phyloP scores from a whole-genome alignment of 2,113 vertebrate species.

The Menidia beryllina region DNA sequence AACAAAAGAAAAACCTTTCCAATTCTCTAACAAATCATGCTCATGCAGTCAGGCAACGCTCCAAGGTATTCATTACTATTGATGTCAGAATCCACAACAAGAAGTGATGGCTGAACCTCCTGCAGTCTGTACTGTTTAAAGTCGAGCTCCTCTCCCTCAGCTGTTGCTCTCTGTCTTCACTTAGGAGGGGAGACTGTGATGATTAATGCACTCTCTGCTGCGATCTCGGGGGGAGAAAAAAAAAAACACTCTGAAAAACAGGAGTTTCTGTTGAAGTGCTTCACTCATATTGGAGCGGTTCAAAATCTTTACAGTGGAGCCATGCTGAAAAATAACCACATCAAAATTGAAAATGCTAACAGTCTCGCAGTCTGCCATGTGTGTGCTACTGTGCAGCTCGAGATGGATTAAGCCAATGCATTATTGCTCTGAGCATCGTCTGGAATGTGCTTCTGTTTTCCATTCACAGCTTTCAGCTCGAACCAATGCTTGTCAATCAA shows the following conservation, averaged over 20 bases:
- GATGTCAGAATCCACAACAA: constrained; percentile 77
- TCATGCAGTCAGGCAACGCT: constrained; percentile 69
- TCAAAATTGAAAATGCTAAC: constrained; percentile 53
- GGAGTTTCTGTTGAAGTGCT: constrained; percentile 60
- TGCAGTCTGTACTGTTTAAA: constrained; percentile 78
- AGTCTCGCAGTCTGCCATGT: constrained; percentile 25
- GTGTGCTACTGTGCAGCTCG: constrained; percentile 32
- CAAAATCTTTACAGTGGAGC: constrained; percentile 30
- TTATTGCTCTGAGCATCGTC: constrained; percentile 34
- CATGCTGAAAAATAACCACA: constrained; percentile 39
- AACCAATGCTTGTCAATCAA: constrained; percentile 39
- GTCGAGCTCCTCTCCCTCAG: constrained; percentile 66
- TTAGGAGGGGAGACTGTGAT: constrained; percentile 60
- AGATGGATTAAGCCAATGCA: constrained; percentile 48
- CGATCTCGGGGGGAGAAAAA: constrained; percentile 55
- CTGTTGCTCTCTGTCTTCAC: constrained; percentile 72
- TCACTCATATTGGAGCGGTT: constrained; percentile 49
- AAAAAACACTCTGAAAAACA: constrained; percentile 30
- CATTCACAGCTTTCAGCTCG: constrained; percentile 23
- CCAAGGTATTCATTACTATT: constrained; percentile 79
- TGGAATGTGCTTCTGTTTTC: constrained; percentile 38
- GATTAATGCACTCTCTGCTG: constrained; percentile 76
- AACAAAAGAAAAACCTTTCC: constrained; percentile 48
- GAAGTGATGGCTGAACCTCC: constrained; percentile 77
- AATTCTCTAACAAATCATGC: constrained; percentile 61